Conservation (phyloP, 2,797 vertebrate species). For the Eidolon dupreanum region DNA sequence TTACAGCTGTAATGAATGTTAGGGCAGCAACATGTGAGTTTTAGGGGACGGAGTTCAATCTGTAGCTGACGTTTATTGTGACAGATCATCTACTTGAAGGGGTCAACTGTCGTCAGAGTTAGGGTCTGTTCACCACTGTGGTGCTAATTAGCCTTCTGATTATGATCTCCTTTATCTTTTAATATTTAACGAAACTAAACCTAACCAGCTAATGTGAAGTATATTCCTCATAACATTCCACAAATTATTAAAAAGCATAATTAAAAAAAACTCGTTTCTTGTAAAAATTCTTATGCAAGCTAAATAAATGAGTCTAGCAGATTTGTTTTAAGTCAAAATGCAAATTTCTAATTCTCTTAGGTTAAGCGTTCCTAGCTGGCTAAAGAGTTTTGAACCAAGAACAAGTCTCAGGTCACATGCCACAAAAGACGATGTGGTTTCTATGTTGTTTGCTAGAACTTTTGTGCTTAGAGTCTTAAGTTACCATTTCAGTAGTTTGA, state of each 20-base stretch:
- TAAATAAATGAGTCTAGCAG: constrained; percentile 1
- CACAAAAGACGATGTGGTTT: background rate
- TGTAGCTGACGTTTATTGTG: background rate
- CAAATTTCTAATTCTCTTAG: background rate
- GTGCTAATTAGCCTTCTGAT: background rate
- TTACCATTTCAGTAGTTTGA: background rate
- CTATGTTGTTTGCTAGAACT: background rate
- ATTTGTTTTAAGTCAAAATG: constrained; percentile 6
- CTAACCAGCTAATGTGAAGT: background rate
- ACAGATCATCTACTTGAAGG: background rate
- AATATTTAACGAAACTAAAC: background rate
- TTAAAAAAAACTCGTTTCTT: background rate
- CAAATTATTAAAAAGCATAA: background rate
- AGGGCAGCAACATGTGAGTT: background rate
- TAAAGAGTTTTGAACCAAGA: background rate
- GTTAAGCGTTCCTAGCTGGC: background rate
- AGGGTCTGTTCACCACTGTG: background rate
- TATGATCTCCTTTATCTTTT: background rate
- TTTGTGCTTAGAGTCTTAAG: background rate
- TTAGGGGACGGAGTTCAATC: background rate
- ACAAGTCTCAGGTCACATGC: background rate
- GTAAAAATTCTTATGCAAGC: background rate
- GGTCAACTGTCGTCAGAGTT: background rate
- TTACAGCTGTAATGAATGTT: background rate
- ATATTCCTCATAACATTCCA: background rate